These are phyloP conservation scores for Cygnus atratus DNA, from an alignment of 2,113 vertebrate genomes.

Conservation along the genomic window DNA sequence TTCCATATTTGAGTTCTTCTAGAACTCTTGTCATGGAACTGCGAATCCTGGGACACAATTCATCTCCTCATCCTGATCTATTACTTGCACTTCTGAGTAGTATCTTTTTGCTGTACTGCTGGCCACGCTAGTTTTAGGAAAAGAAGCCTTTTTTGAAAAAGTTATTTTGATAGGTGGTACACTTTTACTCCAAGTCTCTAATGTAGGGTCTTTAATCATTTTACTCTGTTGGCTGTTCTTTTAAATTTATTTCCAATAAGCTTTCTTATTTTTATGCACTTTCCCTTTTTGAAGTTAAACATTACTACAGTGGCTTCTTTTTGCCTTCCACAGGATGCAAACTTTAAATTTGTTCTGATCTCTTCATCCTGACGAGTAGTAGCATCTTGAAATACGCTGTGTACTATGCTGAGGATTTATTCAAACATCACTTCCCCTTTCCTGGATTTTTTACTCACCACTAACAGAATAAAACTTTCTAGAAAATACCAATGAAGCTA, in stretches of 20 bases:
- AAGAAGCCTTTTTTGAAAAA: background rate
- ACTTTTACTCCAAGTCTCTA: background rate
- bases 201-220: background rate
- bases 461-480: background rate
- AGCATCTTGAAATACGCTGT: background rate
- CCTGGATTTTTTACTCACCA: background rate
- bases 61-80: background rate
- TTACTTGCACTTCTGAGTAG: background rate
- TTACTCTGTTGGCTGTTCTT: background rate
- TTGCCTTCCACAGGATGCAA: background rate
- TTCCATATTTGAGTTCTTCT: background rate
- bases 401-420: background rate
- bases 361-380: background rate
- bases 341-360: background rate
- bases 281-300: background rate
- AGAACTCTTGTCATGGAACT: background rate
- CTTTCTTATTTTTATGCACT: background rate
- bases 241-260: background rate
- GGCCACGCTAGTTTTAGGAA: background rate
- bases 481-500: background rate
- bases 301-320: rapidly evolving
- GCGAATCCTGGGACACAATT: background rate
- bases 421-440: background rate
- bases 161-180: background rate
- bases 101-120: background rate